Percentiles rank a stretch among this genome's conserved stretches.
Evolutionary conservation across 2,113 vertebrate species (phyloP).

Genomic region (Callospermophilus lateralis): DNA sequence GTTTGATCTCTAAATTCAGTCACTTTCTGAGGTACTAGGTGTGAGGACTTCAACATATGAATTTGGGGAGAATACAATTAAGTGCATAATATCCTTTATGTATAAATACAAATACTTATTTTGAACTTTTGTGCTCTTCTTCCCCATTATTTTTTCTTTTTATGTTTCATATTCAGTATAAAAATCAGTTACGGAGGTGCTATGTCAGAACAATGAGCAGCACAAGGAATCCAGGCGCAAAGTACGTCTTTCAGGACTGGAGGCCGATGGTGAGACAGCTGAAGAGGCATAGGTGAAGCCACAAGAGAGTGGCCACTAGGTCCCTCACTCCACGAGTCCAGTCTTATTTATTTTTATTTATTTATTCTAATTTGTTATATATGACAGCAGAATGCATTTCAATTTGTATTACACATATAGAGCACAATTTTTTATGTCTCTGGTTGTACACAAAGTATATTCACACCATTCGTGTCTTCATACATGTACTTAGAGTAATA

Average conservation of each 20-base stretch:
- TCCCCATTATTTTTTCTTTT: background rate
- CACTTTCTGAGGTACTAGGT: background rate
- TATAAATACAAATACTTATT: constrained; percentile 16
- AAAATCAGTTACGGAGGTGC: constrained; percentile 11
- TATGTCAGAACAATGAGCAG: background rate
- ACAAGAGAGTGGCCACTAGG: background rate
- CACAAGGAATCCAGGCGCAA: background rate
- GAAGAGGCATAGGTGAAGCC: background rate
- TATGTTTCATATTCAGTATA: background rate
- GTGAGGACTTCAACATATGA: background rate
- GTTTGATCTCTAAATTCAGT: background rate
- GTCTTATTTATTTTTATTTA: background rate
- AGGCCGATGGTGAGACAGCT: background rate
- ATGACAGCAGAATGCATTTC: no score
- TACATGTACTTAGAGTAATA: no score
- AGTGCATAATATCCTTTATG: background rate
- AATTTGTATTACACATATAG: no score
- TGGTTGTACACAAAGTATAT: no score
- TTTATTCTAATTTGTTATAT: no score
- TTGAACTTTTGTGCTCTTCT: background rate
- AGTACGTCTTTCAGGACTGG: background rate
- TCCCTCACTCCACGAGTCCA: background rate
- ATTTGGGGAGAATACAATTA: background rate
- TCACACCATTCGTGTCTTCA: no score
- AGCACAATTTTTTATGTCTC: no score